phyloP scores from a whole-genome alignment of 1,140 invertebrate species.

The Cecropterus lyciades region DNA sequence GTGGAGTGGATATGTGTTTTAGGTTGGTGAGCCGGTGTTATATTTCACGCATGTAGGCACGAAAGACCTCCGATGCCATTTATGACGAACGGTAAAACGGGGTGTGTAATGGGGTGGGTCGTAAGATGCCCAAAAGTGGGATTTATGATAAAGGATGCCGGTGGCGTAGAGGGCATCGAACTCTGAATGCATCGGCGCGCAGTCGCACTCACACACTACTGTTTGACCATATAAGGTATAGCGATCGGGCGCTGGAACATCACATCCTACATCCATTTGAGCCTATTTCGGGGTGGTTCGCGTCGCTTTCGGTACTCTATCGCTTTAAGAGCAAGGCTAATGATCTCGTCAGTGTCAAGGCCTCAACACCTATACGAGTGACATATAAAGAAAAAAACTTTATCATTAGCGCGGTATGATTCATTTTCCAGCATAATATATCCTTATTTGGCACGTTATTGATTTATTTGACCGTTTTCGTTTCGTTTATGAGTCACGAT shows the following conservation, averaged over 20 bases:
- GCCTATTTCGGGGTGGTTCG: constrained; percentile 66
- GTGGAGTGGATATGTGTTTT: constrained; percentile 37
- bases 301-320: constrained; percentile 31
- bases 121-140: constrained; percentile 27
- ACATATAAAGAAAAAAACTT: constrained; percentile 8
- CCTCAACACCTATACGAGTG: constrained; percentile 10
- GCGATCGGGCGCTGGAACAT: constrained; percentile 48
- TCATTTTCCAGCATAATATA: constrained; percentile 28
- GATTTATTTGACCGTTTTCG: constrained; percentile 28
- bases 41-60: constrained; percentile 71
- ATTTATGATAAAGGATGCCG: constrained; percentile 36
- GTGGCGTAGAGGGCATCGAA: constrained; percentile 70
- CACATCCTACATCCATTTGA: constrained; percentile 55
- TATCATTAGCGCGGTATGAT: constrained; percentile 26
- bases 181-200: constrained; percentile 71
- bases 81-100: constrained; percentile 54
- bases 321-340: constrained; percentile 18
- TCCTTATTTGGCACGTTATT: constrained; percentile 32
- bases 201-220: constrained; percentile 58
- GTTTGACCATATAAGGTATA: constrained; percentile 81
- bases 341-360: constrained; percentile 32
- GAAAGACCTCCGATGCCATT: constrained; percentile 75
- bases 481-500: constrained; percentile 27
- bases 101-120: constrained; percentile 30
- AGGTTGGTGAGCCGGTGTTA: constrained; percentile 62